Conservation (phyloP, 2,113 vertebrate genomes). For the Brachyhypopomus occidentalis region DNA sequence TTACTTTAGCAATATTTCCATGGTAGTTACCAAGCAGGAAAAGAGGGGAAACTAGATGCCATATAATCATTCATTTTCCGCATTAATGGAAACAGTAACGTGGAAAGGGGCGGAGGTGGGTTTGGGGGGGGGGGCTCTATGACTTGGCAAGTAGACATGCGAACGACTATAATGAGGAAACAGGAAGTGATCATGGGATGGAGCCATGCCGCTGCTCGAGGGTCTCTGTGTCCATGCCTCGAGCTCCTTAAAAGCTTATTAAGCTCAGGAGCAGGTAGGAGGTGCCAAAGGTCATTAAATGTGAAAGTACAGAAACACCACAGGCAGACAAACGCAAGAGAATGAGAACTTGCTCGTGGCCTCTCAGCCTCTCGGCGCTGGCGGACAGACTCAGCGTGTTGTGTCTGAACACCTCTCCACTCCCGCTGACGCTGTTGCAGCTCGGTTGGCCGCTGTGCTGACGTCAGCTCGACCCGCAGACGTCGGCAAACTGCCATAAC, state of each 20-base stretch:
- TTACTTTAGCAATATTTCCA: background rate
- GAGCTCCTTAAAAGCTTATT: background rate
- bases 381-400: conserved; percentile 18
- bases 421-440: conserved; percentile 55
- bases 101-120: background rate
- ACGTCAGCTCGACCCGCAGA: conserved; percentile 63
- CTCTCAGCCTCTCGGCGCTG: conserved; percentile 51
- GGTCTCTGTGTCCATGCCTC: background rate
- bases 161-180: background rate
- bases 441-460: conserved; percentile 49
- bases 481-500: conserved; percentile 37
- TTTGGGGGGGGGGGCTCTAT: too few relatives aligned
- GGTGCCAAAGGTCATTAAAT: background rate
- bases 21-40: background rate
- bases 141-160: too few relatives aligned
- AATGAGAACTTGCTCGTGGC: conserved; percentile 3
- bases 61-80: background rate
- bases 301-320: background rate
- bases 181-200: conserved; percentile 1
- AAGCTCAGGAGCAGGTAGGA: background rate
- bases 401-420: conserved; percentile 51
- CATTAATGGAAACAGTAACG: background rate
- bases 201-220: background rate
- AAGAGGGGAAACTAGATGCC: background rate
- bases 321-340: background rate